phyloP scores from a whole-genome alignment of 1,140 invertebrate species.

The Lithobius niger region DNA sequence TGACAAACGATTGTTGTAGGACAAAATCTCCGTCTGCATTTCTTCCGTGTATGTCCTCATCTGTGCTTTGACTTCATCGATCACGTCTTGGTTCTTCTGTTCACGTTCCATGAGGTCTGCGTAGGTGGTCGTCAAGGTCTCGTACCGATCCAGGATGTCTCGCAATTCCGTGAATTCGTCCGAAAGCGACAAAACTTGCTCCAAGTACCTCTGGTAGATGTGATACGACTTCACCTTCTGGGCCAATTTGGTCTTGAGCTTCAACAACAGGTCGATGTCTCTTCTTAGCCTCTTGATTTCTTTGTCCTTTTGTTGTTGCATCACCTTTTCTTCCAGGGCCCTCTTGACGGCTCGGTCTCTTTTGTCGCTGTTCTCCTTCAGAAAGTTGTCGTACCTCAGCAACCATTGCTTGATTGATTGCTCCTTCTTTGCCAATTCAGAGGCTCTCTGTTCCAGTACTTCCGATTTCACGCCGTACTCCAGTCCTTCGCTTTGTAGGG shows the following conservation, averaged over 20 bases:
- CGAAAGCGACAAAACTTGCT: conserved; percentile 12
- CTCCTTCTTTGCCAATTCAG: neutral
- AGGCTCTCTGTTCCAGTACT: neutral
- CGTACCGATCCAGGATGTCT: conserved; percentile 18
- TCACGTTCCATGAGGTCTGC: neutral
- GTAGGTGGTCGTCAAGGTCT: conserved; percentile 11
- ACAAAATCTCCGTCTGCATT: conserved; percentile 1
- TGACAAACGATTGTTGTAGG: conserved; percentile 16
- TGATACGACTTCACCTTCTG: conserved; percentile 10
- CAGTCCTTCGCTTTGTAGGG: neutral
- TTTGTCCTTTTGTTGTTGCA: neutral
- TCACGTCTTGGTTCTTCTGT: conserved; percentile 4
- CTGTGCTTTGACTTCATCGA: conserved; percentile 3
- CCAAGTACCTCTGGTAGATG: conserved; percentile 16
- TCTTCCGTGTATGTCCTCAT: conserved; percentile 10
- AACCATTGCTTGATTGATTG: neutral
- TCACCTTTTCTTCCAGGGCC: conserved; percentile 4
- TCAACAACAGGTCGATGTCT: conserved; percentile 10
- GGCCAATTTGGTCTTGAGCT: conserved; percentile 7
- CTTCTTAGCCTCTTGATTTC: conserved; percentile 12
- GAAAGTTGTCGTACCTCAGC: neutral
- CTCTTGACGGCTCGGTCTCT: conserved; percentile 9
- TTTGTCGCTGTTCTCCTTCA: conserved; percentile 7
- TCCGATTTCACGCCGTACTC: neutral
- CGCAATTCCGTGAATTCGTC: conserved; percentile 16